Base-by-base conservation (phyloP, 1,140 invertebrate genomes). In the Drosophila trapezifrons region DNA sequence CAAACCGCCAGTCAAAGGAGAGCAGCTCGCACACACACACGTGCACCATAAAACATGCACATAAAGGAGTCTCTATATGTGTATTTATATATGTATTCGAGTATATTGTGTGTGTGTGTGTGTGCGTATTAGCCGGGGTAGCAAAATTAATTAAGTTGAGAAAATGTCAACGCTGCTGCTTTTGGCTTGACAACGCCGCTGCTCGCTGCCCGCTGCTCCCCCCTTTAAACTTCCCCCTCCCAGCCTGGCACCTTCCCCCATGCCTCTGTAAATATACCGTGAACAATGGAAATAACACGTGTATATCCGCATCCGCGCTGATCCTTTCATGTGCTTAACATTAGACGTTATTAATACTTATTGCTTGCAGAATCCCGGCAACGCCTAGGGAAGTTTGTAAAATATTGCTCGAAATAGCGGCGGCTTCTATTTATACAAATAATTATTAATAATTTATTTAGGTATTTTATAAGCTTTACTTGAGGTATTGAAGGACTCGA, bases 101-200 rank as follows among this genome's bases (percentile, higher is more conserved):
- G n/a, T n/a, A n/a, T n/a, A n/a, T n/a, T n/a, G n/a, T 32, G 18
- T 22, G 37, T 38, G 37, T 38, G 38, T 55, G 57, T 70, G 56
- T 62, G 64, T 46, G 42, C 76, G 57, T 72, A 69, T 78, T 83
- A 76, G 76, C 60, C 80, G 60, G 58, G 66, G 72, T 70, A 76
- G 75, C 60, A 87, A 86, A 86, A 83, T 86, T 86, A 86, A 86
- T 86, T 86, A 86, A 86, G 83, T 87, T 87, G 83, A 87, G 84
- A 87, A 86, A 86, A 87, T 86, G 83, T 86, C 83, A 87, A 86
- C 83, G 79, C 76, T 59, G 83, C 83, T 79, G 83, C 82, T 86
- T 86, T 79, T 40, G 45, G 57, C 35, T 51, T 75, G 59, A 57
- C 45, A 62, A 69, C 63, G 32, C 40, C 9, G 35, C 55, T 10